A percentile compares a stretch with the other conserved stretches of the same genome.
These are phyloP conservation scores for Phenganax marumi DNA, from an alignment of 92 coral and sea anemone species.

Conservation along the genomic window DNA sequence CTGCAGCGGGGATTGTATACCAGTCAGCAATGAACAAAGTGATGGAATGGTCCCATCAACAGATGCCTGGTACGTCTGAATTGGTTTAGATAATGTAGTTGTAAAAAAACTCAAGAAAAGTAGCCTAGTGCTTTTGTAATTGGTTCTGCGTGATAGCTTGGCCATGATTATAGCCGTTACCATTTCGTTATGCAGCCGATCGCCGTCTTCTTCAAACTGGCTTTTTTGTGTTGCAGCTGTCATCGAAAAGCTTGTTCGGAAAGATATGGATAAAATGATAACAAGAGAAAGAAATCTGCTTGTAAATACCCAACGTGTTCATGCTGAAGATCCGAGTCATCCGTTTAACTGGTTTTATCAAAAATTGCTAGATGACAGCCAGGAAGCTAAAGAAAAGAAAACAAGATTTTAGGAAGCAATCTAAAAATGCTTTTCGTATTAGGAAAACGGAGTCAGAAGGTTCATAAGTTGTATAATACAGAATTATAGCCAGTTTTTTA, in stretches of 20 bases:
- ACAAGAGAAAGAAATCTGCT: conserved; percentile 1
- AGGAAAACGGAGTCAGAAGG: background rate
- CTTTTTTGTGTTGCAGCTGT: conserved; percentile 5
- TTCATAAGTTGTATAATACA: background rate
- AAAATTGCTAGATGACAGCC: conserved; percentile 14
- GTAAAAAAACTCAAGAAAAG: background rate
- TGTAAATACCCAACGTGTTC: conserved; percentile 14
- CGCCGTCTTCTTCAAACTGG: background rate
- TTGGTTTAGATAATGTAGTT: background rate
- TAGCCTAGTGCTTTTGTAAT: background rate
- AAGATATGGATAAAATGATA: conserved; percentile 36
- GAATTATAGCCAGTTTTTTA: background rate
- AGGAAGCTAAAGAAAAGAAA: background rate
- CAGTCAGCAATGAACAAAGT: conserved; percentile 39
- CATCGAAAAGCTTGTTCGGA: conserved; percentile 18
- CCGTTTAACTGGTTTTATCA: conserved; percentile 44
- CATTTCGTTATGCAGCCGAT: too few species aligned
- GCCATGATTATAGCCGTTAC: too few species aligned
- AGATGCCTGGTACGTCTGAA: conserved; percentile 1
- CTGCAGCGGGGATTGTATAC: conserved; percentile 26
- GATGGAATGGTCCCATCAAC: conserved; percentile 42
- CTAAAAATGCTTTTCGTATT: background rate
- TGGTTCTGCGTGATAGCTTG: background rate
- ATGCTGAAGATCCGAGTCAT: conserved; percentile 28
- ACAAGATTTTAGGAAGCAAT: background rate